Evolutionary conservation across 2,113 vertebrate species (phyloP), one percentile per base, ranked within the genome.

Genomic region (Donacobius atricapilla): DNA sequence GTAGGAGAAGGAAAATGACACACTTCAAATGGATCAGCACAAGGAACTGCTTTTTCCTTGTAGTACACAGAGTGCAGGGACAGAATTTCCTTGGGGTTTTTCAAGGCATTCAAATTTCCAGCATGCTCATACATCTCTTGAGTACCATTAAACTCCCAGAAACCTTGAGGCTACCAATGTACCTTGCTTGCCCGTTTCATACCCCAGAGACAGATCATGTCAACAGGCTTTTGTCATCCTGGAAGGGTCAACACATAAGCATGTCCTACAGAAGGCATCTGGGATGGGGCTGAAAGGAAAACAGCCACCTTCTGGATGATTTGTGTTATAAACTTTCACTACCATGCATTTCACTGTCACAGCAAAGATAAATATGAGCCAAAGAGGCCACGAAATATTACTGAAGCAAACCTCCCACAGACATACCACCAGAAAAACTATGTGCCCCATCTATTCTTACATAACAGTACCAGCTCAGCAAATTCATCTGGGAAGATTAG

Each of bases 331-430:
- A 85, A 58, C 4, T 81, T 90, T 48, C 68, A 45, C 22, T 60
- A n/a, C 30, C 11, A 13, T 7, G 8, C 0, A 0, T 35, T 39
- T 51, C 31, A n/a, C 50, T 24, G 5, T 37, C 42, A 81, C 28
- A 61, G 51, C 17, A 87, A 73, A 90, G 54, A 58, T 15, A 78
- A 65, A 89, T 75, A 48, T 23, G 20, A 94, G 25, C 35, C 72
- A 75, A 70, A 56, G 61, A 61, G 21, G 40, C 27, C 15, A 19
- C 31, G 48, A 81, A 91, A 69, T 31, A 33, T 22, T 23, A 35
- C 13, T 56, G n/a, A 82, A 89, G 90, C 23, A 21, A 87, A 66
- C 8, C 10, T 89, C 23, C 53, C 18, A 69, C 0, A 2, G 33
- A 42, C 18, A 65, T 54, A 56, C 6, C 17, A 56, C 18, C 54